Evolutionary conservation across 2,113 vertebrate genomes (phyloP), one percentile per base, ranked within the genome.

Genomic region (Pitta sordida): DNA sequence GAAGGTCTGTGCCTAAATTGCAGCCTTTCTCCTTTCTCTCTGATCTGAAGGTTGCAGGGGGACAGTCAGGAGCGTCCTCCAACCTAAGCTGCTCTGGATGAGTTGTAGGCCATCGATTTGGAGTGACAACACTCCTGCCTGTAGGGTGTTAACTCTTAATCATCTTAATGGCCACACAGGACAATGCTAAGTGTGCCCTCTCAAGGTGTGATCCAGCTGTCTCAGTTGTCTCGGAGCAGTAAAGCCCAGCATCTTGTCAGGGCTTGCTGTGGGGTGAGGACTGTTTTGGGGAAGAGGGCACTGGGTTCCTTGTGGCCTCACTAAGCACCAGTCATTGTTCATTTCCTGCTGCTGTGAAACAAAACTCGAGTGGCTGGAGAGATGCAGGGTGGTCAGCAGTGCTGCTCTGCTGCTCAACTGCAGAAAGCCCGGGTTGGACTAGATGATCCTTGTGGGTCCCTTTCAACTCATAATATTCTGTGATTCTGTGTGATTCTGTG

Each of bases 391-490:
- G 15, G 9, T 43, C 30, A 37, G 37, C 34, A 24, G 7, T 7
- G 1, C 34, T 17, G 46, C 41, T 55, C 22, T 21, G 18, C 32
- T 56, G 55, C 32, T 32, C 32, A 13, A 13, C 53, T 56, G 53
- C 10, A 20, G 41, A 37, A 44, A 68, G 24, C 41, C 2, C 0
- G 1, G n/a, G 39, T n/a, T n/a, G n/a, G n/a, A n/a, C n/a, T n/a
- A n/a, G n/a, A n/a, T n/a, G n/a, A n/a, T n/a, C n/a, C n/a, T n/a
- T n/a, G n/a, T n/a, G n/a, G n/a, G n/a, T 30, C n/a, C n/a, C n/a
- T n/a, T n/a, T n/a, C n/a, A n/a, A n/a, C n/a, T n/a, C n/a, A n/a
- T n/a, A n/a, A n/a, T n/a, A n/a, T n/a, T n/a, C n/a, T n/a, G n/a
- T n/a, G n/a, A n/a, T n/a, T n/a, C n/a, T n/a, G n/a, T n/a, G n/a